phyloP scores from a whole-genome alignment of 2,797 vertebrate genomes.

The Arctocebus calabarensis region DNA sequence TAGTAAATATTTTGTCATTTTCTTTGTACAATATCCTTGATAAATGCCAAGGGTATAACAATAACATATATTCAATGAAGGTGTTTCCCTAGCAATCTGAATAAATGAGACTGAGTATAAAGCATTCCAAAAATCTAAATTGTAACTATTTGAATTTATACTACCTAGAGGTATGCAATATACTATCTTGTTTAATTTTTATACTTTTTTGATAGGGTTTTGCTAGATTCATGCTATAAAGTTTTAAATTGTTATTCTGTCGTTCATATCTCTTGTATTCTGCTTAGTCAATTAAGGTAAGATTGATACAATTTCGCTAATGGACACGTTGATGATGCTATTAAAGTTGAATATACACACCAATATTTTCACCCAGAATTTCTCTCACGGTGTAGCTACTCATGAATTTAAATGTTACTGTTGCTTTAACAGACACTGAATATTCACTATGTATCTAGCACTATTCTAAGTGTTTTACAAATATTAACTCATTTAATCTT shows the following conservation, averaged over 20 bases:
- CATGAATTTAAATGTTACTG: neutral
- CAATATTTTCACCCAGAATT: constrained; percentile 2
- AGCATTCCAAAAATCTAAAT: neutral
- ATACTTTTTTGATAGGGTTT: neutral
- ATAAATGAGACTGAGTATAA: neutral
- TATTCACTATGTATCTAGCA: neutral
- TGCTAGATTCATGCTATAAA: neutral
- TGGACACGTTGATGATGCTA: neutral
- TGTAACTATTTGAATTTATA: neutral
- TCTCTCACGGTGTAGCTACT: neutral
- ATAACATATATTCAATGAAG: neutral
- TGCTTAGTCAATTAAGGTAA: constrained; percentile 13
- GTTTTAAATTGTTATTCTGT: neutral
- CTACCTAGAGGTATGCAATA: neutral
- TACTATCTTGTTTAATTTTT: neutral
- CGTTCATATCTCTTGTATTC: neutral
- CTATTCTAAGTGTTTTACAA: neutral
- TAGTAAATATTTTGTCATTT: constrained; percentile 26
- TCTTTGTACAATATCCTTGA: neutral
- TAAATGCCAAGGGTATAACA: neutral
- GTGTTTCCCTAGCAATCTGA: neutral
- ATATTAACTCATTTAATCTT: neutral
- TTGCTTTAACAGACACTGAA: neutral
- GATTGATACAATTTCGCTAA: neutral
- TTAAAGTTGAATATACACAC: neutral